phyloP scores from a whole-genome alignment of 2,113 vertebrate genomes.

The Brachypteracias leptosomus region DNA sequence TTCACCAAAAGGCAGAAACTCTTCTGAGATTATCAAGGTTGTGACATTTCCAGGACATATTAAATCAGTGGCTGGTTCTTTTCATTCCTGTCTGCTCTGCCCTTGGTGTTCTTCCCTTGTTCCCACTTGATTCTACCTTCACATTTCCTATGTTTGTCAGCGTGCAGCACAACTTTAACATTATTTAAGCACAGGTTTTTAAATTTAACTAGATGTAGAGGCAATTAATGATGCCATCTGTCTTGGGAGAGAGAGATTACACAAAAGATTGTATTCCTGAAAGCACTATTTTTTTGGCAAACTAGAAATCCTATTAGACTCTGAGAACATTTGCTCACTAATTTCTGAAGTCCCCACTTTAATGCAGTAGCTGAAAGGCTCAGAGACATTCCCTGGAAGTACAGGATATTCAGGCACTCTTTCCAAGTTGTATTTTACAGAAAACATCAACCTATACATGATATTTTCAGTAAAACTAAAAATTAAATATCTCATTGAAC shows the following conservation, averaged over 20 bases:
- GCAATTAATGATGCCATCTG: constrained; percentile 84
- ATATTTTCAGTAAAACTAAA: constrained; percentile 68
- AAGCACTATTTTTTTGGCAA: constrained; percentile 61
- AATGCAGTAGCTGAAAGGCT: constrained; percentile 52
- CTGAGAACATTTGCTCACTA: background rate
- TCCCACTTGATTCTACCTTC: constrained; percentile 6
- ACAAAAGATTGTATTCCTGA: constrained; percentile 64
- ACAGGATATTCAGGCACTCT: background rate
- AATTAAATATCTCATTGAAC: constrained; percentile 67
- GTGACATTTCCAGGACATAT: background rate
- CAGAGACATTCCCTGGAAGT: constrained; percentile 30
- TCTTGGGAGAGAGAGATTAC: constrained; percentile 73
- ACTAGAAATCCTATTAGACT: constrained; percentile 51
- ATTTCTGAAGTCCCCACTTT: constrained; percentile 22
- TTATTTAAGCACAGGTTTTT: constrained; percentile 74
- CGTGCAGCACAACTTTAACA: constrained; percentile 50
- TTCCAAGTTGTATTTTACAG: constrained; percentile 39
- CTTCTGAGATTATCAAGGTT: background rate
- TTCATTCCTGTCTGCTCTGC: background rate
- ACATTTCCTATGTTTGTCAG: constrained; percentile 52
- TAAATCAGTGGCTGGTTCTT: background rate
- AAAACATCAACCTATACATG: constrained; percentile 39
- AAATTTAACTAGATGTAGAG: constrained; percentile 79
- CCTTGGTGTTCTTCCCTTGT: constrained; percentile 2
- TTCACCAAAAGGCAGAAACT: background rate